Conservation (phyloP, 1,140 invertebrate species). For the Philotrypesis tridentata region DNA sequence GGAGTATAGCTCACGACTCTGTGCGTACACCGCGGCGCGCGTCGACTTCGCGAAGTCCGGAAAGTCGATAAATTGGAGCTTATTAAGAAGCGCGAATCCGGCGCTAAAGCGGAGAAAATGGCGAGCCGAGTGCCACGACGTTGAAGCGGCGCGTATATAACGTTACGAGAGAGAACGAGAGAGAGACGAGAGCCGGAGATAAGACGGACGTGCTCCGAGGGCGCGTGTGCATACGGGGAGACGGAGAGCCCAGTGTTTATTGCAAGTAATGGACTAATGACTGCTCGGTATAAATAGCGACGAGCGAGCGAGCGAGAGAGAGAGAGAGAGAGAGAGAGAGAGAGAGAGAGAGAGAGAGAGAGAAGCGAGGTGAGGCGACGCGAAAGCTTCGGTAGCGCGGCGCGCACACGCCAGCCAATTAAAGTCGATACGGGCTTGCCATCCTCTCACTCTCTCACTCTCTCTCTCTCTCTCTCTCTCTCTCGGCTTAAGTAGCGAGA, state of each 20-base stretch:
- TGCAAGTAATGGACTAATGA: constrained; percentile 66
- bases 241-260: constrained; percentile 49
- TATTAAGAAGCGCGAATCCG: constrained; percentile 38
- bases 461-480: constrained; percentile 49
- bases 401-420: constrained; percentile 69
- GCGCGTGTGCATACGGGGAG: background rate
- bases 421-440: constrained; percentile 58
- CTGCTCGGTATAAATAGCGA: constrained; percentile 62
- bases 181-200: constrained; percentile 1
- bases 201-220: background rate
- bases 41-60: too few relatives aligned
- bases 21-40: too few relatives aligned
- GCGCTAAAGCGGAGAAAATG: background rate
- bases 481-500: constrained; percentile 68
- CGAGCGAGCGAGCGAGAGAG: too few relatives aligned
- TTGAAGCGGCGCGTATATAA: constrained; percentile 39
- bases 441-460: constrained; percentile 46
- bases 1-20: too few relatives aligned
- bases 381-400: constrained; percentile 40
- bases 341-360: too few relatives aligned
- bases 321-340: too few relatives aligned
- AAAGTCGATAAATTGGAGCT: constrained; percentile 47
- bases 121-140: background rate
- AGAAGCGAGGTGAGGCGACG: background rate
- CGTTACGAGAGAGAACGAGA: too few relatives aligned